Conservation (phyloP, 92 coral and sea anemone genomes). For the Palythoa heliodiscus region DNA sequence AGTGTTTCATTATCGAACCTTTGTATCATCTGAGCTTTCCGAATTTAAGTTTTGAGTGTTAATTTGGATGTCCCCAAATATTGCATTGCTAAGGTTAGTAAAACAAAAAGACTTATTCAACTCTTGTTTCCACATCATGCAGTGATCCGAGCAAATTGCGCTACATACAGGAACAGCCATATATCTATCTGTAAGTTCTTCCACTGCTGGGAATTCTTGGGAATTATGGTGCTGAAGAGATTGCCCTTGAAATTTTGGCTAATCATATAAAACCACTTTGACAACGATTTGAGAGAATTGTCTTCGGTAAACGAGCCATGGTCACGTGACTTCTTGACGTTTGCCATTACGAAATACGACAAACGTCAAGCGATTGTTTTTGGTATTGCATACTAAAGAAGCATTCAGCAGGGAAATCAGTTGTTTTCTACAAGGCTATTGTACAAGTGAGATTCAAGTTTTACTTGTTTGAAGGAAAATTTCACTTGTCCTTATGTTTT, state of each 20-base stretch:
- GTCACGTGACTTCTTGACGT: too few species aligned
- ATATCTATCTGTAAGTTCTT: constrained; percentile 42
- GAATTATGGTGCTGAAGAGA: constrained; percentile 1
- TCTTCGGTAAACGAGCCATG: too few species aligned
- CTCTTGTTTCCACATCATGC: constrained; percentile 28
- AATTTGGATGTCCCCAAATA: neutral
- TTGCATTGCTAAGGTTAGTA: constrained; percentile 20
- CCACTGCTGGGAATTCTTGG: constrained; percentile 1
- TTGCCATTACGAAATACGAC: neutral
- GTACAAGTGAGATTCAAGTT: too few species aligned
- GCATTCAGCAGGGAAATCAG: too few species aligned
- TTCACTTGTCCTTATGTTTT: neutral
- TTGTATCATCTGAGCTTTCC: neutral
- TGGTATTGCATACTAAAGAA: too few species aligned
- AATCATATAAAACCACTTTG: too few species aligned
- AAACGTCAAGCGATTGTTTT: neutral
- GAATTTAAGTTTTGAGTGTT: constrained; percentile 16
- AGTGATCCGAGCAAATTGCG: constrained; percentile 31
- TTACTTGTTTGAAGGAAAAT: too few species aligned
- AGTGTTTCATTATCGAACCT: neutral
- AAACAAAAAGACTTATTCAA: neutral
- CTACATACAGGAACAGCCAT: constrained; percentile 48
- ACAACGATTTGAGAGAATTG: too few species aligned
- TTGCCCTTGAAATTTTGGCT: neutral
- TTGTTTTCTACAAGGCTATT: too few species aligned